These are phyloP conservation scores for Ormia ochracea DNA, from an alignment of 2,888 invertebrate genomes.

Conservation along the genomic window DNA sequence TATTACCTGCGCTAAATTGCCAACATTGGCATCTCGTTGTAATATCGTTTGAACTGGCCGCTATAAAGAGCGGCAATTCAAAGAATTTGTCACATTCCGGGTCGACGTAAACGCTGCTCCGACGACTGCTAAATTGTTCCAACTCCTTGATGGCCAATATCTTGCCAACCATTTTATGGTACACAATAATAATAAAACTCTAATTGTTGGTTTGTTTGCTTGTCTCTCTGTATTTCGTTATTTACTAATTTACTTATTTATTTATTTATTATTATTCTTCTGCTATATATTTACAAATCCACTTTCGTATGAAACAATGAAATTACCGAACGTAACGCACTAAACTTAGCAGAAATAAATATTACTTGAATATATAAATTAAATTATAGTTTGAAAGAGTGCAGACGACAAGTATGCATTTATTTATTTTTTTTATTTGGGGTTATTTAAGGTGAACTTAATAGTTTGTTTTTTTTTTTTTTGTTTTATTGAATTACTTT, in stretches of 20 bases:
- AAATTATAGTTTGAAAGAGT: background rate
- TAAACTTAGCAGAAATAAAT: background rate
- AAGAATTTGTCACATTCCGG: constrained; percentile 77
- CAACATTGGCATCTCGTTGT: constrained; percentile 76
- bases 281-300: background rate
- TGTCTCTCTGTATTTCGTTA: no score
- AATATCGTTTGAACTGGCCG: constrained; percentile 75
- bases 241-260: no score
- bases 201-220: background rate
- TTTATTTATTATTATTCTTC: background rate
- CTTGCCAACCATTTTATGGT: constrained; percentile 75
- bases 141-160: constrained; percentile 75
- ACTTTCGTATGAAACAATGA: background rate
- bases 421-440: constrained; percentile 7
- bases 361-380: background rate
- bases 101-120: constrained; percentile 77
- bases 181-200: constrained; percentile 9
- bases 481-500: background rate
- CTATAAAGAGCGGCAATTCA: constrained; percentile 75
- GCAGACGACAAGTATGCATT: background rate
- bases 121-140: constrained; percentile 76
- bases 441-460: background rate
- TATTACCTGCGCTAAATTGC: constrained; percentile 76
- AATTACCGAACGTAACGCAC: background rate
- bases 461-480: background rate